Evolutionary conservation across 2,113 vertebrate genomes (phyloP).

Genomic region (Cavia aperea): DNA sequence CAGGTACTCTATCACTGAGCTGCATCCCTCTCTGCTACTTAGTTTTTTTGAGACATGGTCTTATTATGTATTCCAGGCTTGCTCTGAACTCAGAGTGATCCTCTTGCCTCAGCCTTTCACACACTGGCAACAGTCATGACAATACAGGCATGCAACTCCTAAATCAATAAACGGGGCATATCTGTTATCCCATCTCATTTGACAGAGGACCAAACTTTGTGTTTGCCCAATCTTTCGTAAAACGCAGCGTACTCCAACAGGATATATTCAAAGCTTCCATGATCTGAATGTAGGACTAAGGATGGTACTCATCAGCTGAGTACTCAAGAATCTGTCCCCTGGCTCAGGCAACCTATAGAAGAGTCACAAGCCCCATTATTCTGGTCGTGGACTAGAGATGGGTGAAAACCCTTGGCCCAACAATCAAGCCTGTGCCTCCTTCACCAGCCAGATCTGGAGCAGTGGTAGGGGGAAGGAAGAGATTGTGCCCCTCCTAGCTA

Average conservation of each 20-base stretch:
- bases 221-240: conserved; percentile 4
- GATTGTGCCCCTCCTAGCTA: conserved; percentile 41
- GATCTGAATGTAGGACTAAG: background rate
- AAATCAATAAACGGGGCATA: conserved; percentile 15
- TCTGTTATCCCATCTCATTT: conserved; percentile 7
- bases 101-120: background rate
- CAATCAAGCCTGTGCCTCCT: conserved; percentile 19
- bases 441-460: conserved; percentile 27
- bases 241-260: conserved; percentile 22
- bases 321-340: background rate
- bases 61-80: background rate
- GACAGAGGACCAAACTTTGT: background rate
- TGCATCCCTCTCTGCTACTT: background rate
- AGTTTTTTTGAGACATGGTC: background rate
- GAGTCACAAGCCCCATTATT: background rate
- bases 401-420: background rate
- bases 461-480: background rate
- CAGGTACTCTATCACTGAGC: background rate
- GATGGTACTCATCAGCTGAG: background rate
- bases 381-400: background rate
- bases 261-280: conserved; percentile 34
- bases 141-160: background rate
- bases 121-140: background rate
- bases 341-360: background rate
- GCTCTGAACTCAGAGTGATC: background rate